Evolutionary conservation across 2,888 invertebrate genomes (phyloP).

Genomic region (Campoletis raptor): DNA sequence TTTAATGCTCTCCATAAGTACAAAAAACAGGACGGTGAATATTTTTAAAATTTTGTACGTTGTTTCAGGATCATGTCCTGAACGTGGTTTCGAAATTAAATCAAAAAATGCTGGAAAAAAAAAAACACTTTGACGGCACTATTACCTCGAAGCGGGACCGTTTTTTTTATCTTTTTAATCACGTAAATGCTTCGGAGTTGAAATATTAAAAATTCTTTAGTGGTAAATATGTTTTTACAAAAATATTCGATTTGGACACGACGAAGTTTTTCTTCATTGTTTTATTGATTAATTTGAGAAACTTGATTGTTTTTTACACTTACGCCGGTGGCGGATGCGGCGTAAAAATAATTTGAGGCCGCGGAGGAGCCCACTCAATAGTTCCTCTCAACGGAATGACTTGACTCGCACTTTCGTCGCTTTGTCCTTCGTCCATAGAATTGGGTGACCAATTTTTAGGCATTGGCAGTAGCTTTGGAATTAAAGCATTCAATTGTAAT

Average conservation of each 20-base stretch:
- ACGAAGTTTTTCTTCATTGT: too few species aligned
- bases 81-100: too few species aligned
- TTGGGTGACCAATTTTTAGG: conserved; percentile 90
- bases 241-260: neutral
- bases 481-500: conserved; percentile 33
- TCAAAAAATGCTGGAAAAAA: too few species aligned
- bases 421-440: conserved; percentile 87
- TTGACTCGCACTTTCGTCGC: conserved; percentile 83
- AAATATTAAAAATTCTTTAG: neutral
- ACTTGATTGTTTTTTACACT: conserved; percentile 76
- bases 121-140: too few species aligned
- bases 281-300: neutral
- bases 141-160: too few species aligned
- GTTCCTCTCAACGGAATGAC: conserved; percentile 89
- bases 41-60: too few species aligned
- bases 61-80: too few species aligned
- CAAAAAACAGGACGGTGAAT: too few species aligned
- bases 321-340: conserved; percentile 90
- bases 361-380: conserved; percentile 93
- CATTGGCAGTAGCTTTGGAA: conserved; percentile 88
- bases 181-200: too few species aligned
- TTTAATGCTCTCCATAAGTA: too few species aligned
- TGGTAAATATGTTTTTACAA: neutral
- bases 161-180: neutral
- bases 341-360: conserved; percentile 93